Evolutionary conservation across 2,113 vertebrate species (phyloP), one percentile per base, ranked within the genome.

Genomic region (Poeciliopsis prolifica): DNA sequence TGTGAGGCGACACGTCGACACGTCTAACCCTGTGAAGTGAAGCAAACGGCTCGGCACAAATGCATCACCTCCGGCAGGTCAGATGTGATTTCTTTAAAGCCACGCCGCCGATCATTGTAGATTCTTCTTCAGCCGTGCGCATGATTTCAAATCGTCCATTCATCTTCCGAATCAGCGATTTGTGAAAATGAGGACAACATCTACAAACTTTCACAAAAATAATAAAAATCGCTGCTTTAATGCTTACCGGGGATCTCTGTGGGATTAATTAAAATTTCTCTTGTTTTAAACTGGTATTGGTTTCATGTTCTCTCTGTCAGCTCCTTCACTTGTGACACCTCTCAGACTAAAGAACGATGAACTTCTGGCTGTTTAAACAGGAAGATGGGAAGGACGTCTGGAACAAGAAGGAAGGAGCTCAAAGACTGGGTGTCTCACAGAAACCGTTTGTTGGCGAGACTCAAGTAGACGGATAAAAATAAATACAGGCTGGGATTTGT

Each of bases 341-440:
- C 64, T 75, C 54, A 62, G 76, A 35, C 15, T 40, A 80, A 29
- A 82, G 51, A 58, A 58, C 40, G 66, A 72, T 83, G 69, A 19
- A 58, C 54, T 54, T 71, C 19, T 5, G 51, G 70, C 68, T 15
- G 14, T 73, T 37, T 61, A 44, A 48, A 61, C 71, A 65, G 51
- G 37, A 69, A 71, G 35, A 81, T 44, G 69, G 74, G 70, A 85
- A 80, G 78, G 80, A 80, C 61, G n/a, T 33, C 35, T 22, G 72
- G 44, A 44, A 54, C 2, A 12, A 73, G 40, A 70, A 48, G 62
- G 40, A 29, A 42, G 31, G 19, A 28, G 42, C 79, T 72, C 69
- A 29, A 40, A 83, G 79, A 84, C 0, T 68, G 84, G 79, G 85
- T 84, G 74, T 82, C 75, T 71, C 69, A 72, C 81, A 82, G 81